phyloP scores from a whole-genome alignment of 2,113 vertebrate genomes.

The Nycticorax nycticorax region DNA sequence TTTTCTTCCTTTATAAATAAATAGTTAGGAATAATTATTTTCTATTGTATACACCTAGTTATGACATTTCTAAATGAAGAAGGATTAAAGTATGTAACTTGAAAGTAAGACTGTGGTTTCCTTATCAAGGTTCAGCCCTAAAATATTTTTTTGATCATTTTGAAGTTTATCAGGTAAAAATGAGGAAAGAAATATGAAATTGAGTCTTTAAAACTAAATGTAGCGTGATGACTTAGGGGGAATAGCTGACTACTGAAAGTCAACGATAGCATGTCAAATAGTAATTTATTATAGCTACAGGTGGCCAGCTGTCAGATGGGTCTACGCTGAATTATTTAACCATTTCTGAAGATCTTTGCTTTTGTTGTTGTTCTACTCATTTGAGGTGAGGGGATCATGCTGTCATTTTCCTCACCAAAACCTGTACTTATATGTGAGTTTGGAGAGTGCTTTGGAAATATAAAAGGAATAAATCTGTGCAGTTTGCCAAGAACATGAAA shows the following conservation, averaged over 20 bases:
- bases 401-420: background rate
- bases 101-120: background rate
- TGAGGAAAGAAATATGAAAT: background rate
- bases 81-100: background rate
- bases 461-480: background rate
- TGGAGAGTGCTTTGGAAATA: background rate
- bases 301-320: background rate
- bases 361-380: background rate
- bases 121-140: background rate
- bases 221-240: background rate
- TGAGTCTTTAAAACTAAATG: background rate
- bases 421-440: background rate
- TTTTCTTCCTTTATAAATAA: background rate
- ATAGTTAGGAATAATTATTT: background rate
- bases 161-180: background rate
- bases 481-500: background rate
- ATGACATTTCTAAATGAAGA: background rate
- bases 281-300: background rate
- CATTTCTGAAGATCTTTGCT: background rate
- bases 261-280: background rate
- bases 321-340: background rate
- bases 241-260: background rate
- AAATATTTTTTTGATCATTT: background rate
- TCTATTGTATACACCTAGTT: background rate
- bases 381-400: background rate